Evolutionary conservation across 2,797 vertebrate species (phyloP).

Genomic region (Chromobotia macracanthus): DNA sequence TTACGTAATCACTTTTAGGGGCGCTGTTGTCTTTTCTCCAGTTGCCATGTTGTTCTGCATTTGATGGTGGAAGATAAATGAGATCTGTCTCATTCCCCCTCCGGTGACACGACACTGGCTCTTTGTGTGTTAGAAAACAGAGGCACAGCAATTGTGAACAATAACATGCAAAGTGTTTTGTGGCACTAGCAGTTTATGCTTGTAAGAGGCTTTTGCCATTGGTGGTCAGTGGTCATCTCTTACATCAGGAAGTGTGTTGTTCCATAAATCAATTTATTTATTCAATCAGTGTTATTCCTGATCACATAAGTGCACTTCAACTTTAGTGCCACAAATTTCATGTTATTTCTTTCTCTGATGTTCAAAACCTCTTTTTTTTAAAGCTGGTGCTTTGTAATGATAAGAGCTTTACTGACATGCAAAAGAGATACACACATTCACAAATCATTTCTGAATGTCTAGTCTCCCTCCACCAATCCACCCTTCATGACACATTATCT

Average conservation of each 20-base stretch:
- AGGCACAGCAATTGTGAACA: constrained; percentile 9
- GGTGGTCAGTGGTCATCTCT: not conserved
- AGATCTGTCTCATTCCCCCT: constrained; percentile 12
- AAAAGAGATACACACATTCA: not conserved
- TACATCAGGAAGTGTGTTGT: not conserved
- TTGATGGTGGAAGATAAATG: constrained; percentile 43
- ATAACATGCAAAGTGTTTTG: constrained; percentile 25
- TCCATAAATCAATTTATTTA: not conserved
- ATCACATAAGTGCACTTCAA: not conserved
- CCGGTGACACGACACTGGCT: constrained; percentile 15
- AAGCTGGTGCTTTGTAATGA: not conserved
- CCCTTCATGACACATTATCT: constrained; percentile 24
- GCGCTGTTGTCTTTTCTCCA: constrained; percentile 10
- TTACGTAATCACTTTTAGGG: constrained; percentile 21
- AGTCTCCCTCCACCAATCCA: not conserved
- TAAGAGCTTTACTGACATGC: not conserved
- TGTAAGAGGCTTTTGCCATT: not conserved
- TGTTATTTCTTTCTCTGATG: not conserved
- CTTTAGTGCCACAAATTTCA: not conserved
- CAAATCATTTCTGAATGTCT: not conserved
- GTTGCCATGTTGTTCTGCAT: constrained; percentile 18
- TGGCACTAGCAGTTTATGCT: not conserved
- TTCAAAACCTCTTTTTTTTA: not conserved
- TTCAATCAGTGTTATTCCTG: not conserved
- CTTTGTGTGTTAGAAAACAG: constrained; percentile 17